Evolutionary conservation across 2,113 vertebrate species (phyloP).

Genomic region (Antigone vipio): DNA sequence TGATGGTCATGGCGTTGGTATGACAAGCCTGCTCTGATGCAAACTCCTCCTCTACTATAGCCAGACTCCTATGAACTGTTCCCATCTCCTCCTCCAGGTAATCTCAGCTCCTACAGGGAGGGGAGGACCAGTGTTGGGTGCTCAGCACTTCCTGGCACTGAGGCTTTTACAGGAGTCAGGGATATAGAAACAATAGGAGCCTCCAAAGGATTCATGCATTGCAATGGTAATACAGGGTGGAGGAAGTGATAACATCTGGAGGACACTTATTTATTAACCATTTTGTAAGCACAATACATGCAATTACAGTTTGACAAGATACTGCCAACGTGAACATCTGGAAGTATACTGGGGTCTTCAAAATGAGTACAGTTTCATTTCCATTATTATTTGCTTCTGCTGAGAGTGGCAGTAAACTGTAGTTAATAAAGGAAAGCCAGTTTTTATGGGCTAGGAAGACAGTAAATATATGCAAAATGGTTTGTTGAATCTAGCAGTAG

Average conservation of each 20-base stretch:
- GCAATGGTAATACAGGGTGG: not conserved
- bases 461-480: slow-evolving; percentile 68
- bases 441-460: slow-evolving; percentile 57
- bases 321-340: not conserved
- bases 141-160: not conserved
- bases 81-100: not conserved
- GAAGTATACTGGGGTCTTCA: not conserved
- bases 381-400: slow-evolving; percentile 41
- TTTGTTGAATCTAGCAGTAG: slow-evolving; percentile 69
- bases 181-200: not conserved
- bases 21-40: not conserved
- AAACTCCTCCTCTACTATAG: not conserved
- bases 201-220: not conserved
- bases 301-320: slow-evolving; percentile 26
- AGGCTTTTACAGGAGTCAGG: not conserved
- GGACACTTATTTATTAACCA: slow-evolving; percentile 13
- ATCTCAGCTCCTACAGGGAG: not conserved
- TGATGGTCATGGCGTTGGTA: accelerated
- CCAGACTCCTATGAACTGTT: not conserved
- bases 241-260: not conserved
- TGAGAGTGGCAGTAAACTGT: slow-evolving; percentile 54
- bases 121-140: not conserved
- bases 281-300: slow-evolving; percentile 30
- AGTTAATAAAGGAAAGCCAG: slow-evolving; percentile 65
- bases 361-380: slow-evolving; percentile 41